phyloP scores from a whole-genome alignment of 2,797 vertebrate genomes.

The Spinibarbus caldwelli region DNA sequence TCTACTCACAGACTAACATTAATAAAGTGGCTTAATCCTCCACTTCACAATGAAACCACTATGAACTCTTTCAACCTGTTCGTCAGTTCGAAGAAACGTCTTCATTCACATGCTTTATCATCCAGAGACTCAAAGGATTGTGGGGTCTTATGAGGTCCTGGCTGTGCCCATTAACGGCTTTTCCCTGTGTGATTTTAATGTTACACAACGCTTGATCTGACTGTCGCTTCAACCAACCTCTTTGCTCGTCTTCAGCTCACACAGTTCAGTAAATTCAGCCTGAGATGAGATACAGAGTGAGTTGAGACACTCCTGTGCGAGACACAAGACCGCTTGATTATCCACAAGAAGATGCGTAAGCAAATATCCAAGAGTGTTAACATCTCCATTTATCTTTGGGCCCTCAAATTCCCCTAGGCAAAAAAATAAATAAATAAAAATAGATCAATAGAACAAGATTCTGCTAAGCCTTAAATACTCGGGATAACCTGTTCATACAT shows the following conservation, averaged over 20 bases:
- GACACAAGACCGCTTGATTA: not conserved
- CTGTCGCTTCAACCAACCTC: not conserved
- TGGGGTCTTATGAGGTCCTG: conserved; percentile 22
- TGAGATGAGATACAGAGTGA: not conserved
- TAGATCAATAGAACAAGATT: conserved; percentile 40
- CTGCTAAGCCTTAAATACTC: conserved; percentile 19
- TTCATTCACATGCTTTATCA: conserved; percentile 1
- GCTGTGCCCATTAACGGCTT: conserved; percentile 3
- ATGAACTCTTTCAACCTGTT: conserved; percentile 16
- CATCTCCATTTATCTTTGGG: not conserved
- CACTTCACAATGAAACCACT: conserved; percentile 8
- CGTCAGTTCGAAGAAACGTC: not conserved
- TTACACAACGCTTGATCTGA: conserved; percentile 57
- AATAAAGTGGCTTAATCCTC: conserved; percentile 27
- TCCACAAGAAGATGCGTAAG: not conserved
- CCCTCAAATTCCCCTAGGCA: conserved; percentile 5
- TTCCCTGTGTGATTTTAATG: conserved; percentile 53
- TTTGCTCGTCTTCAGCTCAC: conserved; percentile 15
- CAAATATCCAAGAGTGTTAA: not conserved
- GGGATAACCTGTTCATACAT: not conserved
- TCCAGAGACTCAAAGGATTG: conserved; percentile 18
- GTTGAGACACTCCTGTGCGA: not conserved
- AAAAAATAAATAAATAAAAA: no score
- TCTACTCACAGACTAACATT: conserved; percentile 7
- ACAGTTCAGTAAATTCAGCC: conserved; percentile 5